Percentiles rank a stretch among this genome's conserved stretches.
Evolutionary conservation across 2,113 vertebrate genomes (phyloP).

Genomic region (Sapajus apella): DNA sequence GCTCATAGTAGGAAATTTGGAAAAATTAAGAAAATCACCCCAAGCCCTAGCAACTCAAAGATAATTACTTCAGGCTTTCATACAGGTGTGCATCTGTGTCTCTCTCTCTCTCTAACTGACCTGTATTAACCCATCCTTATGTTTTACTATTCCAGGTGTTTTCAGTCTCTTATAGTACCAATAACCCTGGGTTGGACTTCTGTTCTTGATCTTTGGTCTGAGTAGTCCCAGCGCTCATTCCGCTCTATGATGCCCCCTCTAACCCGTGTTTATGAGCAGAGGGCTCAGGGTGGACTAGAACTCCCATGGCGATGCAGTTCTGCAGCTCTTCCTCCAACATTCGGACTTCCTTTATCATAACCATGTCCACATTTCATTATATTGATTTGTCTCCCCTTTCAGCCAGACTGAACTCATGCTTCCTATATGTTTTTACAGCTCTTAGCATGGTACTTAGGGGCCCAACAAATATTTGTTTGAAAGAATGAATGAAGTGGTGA

Average conservation of each 20-base stretch:
- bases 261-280: neutral
- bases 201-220: neutral
- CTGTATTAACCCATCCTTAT: neutral
- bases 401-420: neutral
- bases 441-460: neutral
- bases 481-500: neutral
- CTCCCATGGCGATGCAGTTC: neutral
- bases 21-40: neutral
- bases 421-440: neutral
- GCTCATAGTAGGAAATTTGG: neutral
- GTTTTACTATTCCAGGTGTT: neutral
- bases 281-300: neutral
- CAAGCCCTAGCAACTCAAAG: neutral
- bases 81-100: neutral
- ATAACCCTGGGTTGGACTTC: neutral
- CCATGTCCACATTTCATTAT: neutral
- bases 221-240: neutral
- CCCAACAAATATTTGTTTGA: neutral
- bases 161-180: neutral
- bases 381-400: neutral
- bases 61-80: neutral
- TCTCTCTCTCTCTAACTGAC: neutral
- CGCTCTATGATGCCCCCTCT: rapidly evolving
- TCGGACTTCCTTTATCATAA: neutral
- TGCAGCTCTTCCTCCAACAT: neutral